Evolutionary conservation across 37 sponge, comb jelly and placozoan genomes (phyloP).

Genomic region (Tethya wilhelma): DNA sequence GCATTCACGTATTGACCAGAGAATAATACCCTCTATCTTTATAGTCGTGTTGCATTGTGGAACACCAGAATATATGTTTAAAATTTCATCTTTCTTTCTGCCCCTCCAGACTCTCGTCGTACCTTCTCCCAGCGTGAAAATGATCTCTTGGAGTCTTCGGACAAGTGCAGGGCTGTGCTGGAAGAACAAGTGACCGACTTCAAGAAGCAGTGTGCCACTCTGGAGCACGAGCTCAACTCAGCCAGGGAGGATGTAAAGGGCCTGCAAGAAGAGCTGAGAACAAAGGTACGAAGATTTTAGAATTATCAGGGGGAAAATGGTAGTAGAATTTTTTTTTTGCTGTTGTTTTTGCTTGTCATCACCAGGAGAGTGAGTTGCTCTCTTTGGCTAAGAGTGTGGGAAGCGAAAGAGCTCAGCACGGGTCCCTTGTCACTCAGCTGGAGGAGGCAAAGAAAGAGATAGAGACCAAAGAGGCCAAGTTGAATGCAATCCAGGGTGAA

Average conservation of each 20-base stretch:
- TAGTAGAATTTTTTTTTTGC: neutral
- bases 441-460: neutral
- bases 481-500: neutral
- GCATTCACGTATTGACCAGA: no score
- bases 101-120: neutral
- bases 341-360: neutral
- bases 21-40: no score
- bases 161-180: constrained; percentile 7
- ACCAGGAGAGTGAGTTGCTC: constrained; percentile 18
- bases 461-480: neutral
- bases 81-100: no score
- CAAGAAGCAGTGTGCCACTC: constrained; percentile 24
- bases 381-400: neutral
- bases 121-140: constrained; percentile 15
- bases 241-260: neutral
- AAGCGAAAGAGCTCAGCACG: neutral
- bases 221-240: constrained; percentile 17
- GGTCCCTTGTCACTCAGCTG: neutral
- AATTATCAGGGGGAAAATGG: neutral
- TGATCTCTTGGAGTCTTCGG: constrained; percentile 2
- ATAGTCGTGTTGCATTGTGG: neutral
- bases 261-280: constrained; percentile 15
- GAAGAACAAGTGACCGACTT: constrained; percentile 28
- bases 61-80: no score
- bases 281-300: constrained; percentile 20